Evolutionary conservation across 2,797 vertebrate species (phyloP).

Genomic region (Thalassophryne amazonica): DNA sequence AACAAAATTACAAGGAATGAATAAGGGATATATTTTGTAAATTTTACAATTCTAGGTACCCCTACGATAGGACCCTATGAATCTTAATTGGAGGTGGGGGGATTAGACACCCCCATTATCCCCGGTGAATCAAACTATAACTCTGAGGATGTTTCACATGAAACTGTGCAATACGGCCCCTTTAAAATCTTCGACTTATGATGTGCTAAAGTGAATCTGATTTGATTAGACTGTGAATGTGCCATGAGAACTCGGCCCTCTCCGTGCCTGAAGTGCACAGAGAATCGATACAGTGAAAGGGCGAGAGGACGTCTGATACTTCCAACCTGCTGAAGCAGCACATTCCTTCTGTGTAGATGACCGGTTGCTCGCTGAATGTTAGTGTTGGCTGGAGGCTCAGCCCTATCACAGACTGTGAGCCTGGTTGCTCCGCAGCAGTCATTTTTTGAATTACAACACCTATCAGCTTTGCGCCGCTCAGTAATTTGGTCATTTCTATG

Average conservation of each 20-base stretch:
- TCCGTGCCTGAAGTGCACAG: slow-evolving; percentile 35
- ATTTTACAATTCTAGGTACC: too few relatives aligned
- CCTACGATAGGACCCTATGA: too few relatives aligned
- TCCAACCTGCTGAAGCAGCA: slow-evolving; percentile 69
- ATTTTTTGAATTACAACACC: slow-evolving; percentile 66
- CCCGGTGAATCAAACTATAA: too few relatives aligned
- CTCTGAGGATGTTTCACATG: too few relatives aligned
- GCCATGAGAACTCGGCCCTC: slow-evolving; percentile 40
- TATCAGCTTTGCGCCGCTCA: slow-evolving; percentile 36
- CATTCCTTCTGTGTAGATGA: slow-evolving; percentile 53
- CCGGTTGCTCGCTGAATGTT: slow-evolving; percentile 53
- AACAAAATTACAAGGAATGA: too few relatives aligned
- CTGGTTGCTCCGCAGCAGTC: slow-evolving; percentile 34
- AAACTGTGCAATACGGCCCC: too few relatives aligned
- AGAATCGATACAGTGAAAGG: slow-evolving; percentile 65
- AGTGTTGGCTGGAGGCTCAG: slow-evolving; percentile 52
- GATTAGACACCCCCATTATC: too few relatives aligned
- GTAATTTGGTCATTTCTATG: slow-evolving; percentile 78
- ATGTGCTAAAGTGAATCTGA: too few relatives aligned
- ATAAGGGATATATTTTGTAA: too few relatives aligned
- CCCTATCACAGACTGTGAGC: slow-evolving; percentile 32
- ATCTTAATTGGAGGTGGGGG: too few relatives aligned
- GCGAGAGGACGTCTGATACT: slow-evolving; percentile 54
- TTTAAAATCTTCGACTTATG: too few relatives aligned
- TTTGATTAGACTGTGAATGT: slow-evolving; percentile 29